Conservation (phyloP, 2,888 invertebrate genomes). For the Encarsia formosa region DNA sequence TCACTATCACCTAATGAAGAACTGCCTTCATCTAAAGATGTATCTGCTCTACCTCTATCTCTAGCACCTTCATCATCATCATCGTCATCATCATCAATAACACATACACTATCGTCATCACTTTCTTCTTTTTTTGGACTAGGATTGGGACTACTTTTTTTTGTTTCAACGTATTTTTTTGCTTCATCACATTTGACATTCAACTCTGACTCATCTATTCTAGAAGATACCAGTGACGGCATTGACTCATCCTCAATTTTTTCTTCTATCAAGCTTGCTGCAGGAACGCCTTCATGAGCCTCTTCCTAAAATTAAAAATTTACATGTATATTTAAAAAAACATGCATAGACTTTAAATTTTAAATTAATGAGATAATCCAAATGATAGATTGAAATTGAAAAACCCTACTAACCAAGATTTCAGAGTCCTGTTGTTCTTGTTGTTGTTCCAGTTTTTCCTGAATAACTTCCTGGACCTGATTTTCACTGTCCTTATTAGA, state of each 20-base stretch:
- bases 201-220: constrained; percentile 32
- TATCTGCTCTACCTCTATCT: constrained; percentile 1
- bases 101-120: constrained; percentile 37
- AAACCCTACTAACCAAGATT: no score
- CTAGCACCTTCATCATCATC: constrained; percentile 29
- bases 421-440: no score
- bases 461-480: no score
- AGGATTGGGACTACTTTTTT: constrained; percentile 10
- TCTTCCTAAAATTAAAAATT: no score
- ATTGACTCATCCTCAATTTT: constrained; percentile 45
- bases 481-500: no score
- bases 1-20: constrained; percentile 15
- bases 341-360: no score
- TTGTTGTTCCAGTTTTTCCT: no score
- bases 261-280: no score
- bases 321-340: no score
- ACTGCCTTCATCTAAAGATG: constrained; percentile 8
- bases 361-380: no score
- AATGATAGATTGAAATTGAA: no score
- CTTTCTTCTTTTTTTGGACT: constrained; percentile 35
- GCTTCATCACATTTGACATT: constrained; percentile 12
- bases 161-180: constrained; percentile 1
- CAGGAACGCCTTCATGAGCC: no score
- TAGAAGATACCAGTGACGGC: constrained; percentile 40
- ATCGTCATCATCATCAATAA: constrained; percentile 36